phyloP scores from a whole-genome alignment of 2,113 vertebrate genomes.

The Uropsilus gracilis region DNA sequence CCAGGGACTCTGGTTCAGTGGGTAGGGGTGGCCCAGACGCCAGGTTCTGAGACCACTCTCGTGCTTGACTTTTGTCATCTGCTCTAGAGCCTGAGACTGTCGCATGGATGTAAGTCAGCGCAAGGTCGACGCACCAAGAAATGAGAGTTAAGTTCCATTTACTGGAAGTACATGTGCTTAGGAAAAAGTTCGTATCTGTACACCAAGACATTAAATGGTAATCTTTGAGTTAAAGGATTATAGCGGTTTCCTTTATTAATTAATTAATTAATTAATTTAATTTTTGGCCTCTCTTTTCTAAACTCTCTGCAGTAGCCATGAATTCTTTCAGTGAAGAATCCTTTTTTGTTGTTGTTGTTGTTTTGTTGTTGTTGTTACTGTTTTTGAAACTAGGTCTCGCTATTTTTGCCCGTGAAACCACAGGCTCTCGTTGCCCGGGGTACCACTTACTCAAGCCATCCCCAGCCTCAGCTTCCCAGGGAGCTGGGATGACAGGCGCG shows the following conservation, averaged over 20 bases:
- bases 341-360: not conserved
- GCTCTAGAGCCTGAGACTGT: not conserved
- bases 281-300: not conserved
- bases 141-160: not conserved
- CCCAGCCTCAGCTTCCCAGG: no score
- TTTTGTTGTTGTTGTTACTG: no score
- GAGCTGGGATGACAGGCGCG: no score
- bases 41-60: not conserved
- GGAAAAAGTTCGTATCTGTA: not conserved
- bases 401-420: no score
- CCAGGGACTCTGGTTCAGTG: not conserved
- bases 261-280: no score
- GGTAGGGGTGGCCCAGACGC: not conserved
- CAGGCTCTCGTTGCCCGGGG: no score
- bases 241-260: no score
- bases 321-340: slow-evolving; percentile 26
- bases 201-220: slow-evolving; percentile 28
- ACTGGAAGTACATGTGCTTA: not conserved
- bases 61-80: not conserved
- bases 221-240: not conserved
- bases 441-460: no score
- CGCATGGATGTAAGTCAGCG: not conserved
- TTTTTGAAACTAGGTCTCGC: no score
- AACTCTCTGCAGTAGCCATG: slow-evolving; percentile 11
- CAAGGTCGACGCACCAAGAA: not conserved